Conservation (phyloP, 2,113 vertebrate genomes). For the Takifugu bimaculatus region DNA sequence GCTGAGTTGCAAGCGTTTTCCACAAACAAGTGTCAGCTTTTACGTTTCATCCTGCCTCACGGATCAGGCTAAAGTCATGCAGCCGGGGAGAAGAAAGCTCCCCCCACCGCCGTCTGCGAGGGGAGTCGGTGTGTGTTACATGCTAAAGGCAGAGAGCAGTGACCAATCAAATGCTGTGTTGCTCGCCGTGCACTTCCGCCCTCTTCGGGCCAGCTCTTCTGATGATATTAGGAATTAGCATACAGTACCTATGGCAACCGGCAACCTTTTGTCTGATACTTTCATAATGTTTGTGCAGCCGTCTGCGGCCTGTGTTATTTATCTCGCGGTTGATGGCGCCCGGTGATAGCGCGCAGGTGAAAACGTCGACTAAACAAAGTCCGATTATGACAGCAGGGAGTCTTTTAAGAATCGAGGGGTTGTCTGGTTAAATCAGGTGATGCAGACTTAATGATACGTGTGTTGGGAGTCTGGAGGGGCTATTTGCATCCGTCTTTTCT, state of each 20-base stretch:
- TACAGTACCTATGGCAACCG: constrained; percentile 81
- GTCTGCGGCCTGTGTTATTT: constrained; percentile 69
- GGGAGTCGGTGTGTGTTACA: constrained; percentile 15
- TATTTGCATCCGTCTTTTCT: not conserved
- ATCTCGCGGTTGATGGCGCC: constrained; percentile 54
- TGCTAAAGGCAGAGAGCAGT: constrained; percentile 49
- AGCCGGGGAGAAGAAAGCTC: no score
- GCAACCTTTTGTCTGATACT: constrained; percentile 76
- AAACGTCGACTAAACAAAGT: constrained; percentile 29
- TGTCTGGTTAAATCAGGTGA: no score
- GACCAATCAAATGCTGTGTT: constrained; percentile 51
- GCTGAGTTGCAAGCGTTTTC: not conserved
- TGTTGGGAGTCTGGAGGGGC: not conserved
- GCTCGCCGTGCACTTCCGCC: constrained; percentile 22
- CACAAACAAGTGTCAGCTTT: not conserved
- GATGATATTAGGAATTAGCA: constrained; percentile 77
- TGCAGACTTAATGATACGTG: not conserved
- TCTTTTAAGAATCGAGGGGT: no score
- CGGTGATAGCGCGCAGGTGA: constrained; percentile 58
- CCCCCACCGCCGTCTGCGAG: not conserved
- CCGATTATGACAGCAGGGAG: constrained; percentile 19
- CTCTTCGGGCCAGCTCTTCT: constrained; percentile 35
- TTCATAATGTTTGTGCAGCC: constrained; percentile 78
- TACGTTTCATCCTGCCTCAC: no score
- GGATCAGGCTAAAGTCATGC: not conserved